phyloP scores from a whole-genome alignment of 2,888 invertebrate species.

The Mechanitis messenoides region DNA sequence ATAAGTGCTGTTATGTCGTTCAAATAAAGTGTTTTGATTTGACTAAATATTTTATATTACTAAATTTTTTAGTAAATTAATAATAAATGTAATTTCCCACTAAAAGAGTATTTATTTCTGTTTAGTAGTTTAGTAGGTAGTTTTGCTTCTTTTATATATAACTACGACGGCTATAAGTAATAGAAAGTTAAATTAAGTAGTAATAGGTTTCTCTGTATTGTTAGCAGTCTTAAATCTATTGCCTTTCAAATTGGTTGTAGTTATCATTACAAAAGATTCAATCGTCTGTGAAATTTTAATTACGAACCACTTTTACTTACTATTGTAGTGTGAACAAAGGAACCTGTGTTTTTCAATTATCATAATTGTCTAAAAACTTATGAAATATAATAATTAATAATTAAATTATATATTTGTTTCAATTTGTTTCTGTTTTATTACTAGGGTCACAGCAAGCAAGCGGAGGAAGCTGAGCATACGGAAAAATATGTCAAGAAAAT shows the following conservation, averaged over 20 bases:
- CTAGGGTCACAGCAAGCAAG: too few relatives aligned
- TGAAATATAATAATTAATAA: too few relatives aligned
- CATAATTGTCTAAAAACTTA: neutral
- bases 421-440: too few relatives aligned
- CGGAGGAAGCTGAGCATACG: too few relatives aligned
- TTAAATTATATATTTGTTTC: too few relatives aligned
- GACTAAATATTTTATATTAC: too few relatives aligned
- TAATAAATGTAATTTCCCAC: too few relatives aligned
- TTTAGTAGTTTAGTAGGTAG: neutral
- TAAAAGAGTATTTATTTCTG: too few relatives aligned
- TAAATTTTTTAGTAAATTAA: too few relatives aligned
- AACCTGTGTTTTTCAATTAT: neutral
- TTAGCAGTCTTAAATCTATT: conserved; percentile 5
- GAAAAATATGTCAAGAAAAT: too few relatives aligned
- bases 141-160: conserved; percentile 42
- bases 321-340: neutral
- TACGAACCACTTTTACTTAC: conserved; percentile 23
- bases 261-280: conserved; percentile 41
- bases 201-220: conserved; percentile 38
- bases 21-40: too few relatives aligned
- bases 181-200: neutral
- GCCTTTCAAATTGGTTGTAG: conserved; percentile 35
- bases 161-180: conserved; percentile 15
- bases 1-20: too few relatives aligned
- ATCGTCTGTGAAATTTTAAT: conserved; percentile 58